Conservation (phyloP, 2,888 invertebrate species). For the Mythimna lalbum region DNA sequence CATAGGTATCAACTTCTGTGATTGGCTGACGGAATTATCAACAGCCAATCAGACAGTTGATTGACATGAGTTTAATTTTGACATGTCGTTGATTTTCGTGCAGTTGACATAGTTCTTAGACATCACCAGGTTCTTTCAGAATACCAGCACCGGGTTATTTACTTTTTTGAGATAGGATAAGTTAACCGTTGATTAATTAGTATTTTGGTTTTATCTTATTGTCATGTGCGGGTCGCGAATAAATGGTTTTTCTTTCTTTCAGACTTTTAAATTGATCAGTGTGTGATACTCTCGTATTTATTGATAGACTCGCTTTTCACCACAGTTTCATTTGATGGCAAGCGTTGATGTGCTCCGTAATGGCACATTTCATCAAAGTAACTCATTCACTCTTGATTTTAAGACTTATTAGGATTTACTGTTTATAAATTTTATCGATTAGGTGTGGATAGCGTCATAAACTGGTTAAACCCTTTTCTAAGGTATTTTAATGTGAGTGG, state of each 20-base stretch:
- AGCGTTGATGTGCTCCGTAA: neutral
- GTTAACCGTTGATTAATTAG: no score
- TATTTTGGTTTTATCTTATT: no score
- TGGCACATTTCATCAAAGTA: neutral
- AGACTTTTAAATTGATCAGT: neutral
- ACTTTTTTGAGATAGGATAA: no score
- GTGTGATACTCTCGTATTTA: neutral
- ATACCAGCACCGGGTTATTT: no score
- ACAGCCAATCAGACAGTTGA: neutral
- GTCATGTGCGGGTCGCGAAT: no score
- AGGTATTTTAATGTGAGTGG: no score
- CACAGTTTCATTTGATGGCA: neutral
- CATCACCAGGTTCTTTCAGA: no score
- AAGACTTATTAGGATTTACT: neutral
- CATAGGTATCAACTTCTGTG: neutral
- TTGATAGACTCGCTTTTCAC: neutral
- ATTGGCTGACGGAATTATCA: neutral
- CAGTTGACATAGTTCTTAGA: neutral
- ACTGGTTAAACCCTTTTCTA: neutral
- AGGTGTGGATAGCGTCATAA: no score
- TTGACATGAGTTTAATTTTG: neutral
- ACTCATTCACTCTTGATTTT: neutral
- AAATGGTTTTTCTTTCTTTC: no score
- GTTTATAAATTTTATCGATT: no score
- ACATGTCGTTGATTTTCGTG: neutral